Evolutionary conservation across 2,888 invertebrate species (phyloP), one percentile per base, ranked within the genome.

Genomic region (Stenodema calcarata): DNA sequence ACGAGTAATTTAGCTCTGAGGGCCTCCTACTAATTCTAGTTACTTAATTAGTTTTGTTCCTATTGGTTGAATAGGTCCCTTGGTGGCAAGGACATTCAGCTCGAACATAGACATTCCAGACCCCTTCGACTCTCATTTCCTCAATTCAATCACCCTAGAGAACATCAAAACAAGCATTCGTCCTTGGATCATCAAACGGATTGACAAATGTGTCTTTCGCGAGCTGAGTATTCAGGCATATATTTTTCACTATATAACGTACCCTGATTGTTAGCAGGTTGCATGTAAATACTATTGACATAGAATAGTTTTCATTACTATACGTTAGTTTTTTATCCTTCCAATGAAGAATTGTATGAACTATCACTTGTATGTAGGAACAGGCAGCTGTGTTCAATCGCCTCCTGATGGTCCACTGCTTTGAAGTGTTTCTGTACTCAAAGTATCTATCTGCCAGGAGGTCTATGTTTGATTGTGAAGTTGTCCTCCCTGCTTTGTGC

Each of bases 331-430:
- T n/a, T n/a, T n/a, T n/a, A n/a, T n/a, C n/a, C n/a, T n/a, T n/a
- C n/a, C n/a, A 35, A 35, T 35, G 35, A 35, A 16, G 50, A 50
- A 16, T 50, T 14, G 4, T 50, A n/a, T n/a, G 14, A 14, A 16
- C n/a, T 50, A 50, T 50, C 16, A 50, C n/a, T 35, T 7, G 35
- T n/a, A 76, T 7, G 35, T n/a, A 76, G 18, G 87, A 87, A 41
- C 54, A 82, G 28, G 83, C 50, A 0, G 44, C 75, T 0, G 83
- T 83, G 9, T 80, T 87, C 54, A 87, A 87, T 44, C 44, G 87
- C 23, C 87, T 87, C 16, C 23, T 87, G 69, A 82, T 87, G 83
- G 82, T 75, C 35, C 87, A 87, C 27, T 82, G 83, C 69, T 83
- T 87, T 42, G 87, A 87, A 23, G 70, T 86, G n/a, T 80, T 86